phyloP scores from a whole-genome alignment of 2,113 vertebrate genomes.

The Aphelocoma coerulescens region DNA sequence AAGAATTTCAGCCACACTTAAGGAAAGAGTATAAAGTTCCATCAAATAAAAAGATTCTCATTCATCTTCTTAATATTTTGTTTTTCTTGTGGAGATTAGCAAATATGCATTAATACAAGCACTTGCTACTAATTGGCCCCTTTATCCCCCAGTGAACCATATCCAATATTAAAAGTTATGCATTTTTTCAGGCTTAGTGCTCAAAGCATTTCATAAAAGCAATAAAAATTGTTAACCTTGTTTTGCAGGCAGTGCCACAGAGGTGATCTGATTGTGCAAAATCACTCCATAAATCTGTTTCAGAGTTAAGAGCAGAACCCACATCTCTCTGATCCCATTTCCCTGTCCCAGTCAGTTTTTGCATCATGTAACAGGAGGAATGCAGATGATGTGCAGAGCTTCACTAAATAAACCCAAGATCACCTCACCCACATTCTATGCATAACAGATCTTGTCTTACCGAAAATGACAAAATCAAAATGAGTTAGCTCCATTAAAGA shows the following conservation, averaged over 20 bases:
- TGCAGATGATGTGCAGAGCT: background rate
- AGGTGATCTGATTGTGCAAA: background rate
- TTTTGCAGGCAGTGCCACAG: background rate
- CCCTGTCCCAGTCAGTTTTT: background rate
- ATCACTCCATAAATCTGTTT: background rate
- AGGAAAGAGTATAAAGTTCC: background rate
- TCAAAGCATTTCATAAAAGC: background rate
- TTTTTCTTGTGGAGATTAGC: background rate
- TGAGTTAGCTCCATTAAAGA: background rate
- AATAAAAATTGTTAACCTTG: background rate
- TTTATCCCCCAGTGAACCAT: background rate
- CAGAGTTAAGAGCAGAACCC: background rate
- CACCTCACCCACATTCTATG: background rate
- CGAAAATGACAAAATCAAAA: background rate
- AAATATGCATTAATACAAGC: background rate
- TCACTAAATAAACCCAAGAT: background rate
- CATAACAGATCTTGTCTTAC: background rate
- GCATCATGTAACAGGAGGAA: background rate
- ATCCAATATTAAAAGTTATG: background rate
- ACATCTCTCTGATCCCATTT: background rate
- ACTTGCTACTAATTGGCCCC: background rate
- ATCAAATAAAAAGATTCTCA: background rate
- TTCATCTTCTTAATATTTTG: background rate
- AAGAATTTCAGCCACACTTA: background rate
- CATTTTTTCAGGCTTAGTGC: background rate